Evolutionary conservation across 2,797 vertebrate species (phyloP), one percentile per base, ranked within the genome.

Genomic region (Decapterus maruadsi): DNA sequence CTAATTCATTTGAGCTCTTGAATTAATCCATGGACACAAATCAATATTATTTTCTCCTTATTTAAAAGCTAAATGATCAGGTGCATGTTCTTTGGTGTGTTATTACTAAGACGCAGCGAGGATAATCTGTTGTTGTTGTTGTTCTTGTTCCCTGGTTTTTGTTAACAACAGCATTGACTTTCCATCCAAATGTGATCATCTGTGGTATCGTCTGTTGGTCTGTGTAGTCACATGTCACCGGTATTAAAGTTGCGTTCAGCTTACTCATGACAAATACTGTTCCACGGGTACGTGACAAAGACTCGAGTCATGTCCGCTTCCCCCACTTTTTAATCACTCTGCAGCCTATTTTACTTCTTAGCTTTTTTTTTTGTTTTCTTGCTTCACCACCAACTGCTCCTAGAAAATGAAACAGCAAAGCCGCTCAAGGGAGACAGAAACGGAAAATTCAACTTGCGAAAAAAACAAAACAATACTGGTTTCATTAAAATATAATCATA

Each of bases 341-440:
- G 36, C 36, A 61, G 38, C 53, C 20, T 40, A 3, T 36, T 53
- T 55, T 2, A 50, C 42, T 45, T 46, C 11, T 26, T 26, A 26
- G 26, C 26, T 26, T 11, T 26, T 13, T n/a, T 31, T 34, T 4
- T 19, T 68, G 34, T 6, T 19, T 68, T 42, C 54, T 6, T 59
- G 4, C 58, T 51, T 48, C 57, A 31, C 29, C 40, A 46, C 11
- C 40, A 22, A 54, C 6, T 38, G n/a, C 50, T 10, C 17, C 42
- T 20, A 19, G 55, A 57, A 64, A 26, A 66, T 61, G n/a, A 69
- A 78, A 61, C 36, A 55, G 17, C 42, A 55, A 57, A 60, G 55
- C 55, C 48, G 17, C 22, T 11, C 46, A 13, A 54, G 38, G 3
- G 16, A 48, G 22, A 34, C 54, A 31, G 43, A 66, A 59, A 42